phyloP scores from a whole-genome alignment of 2,888 invertebrate genomes.

The Dasysyrphus albostriatus region DNA sequence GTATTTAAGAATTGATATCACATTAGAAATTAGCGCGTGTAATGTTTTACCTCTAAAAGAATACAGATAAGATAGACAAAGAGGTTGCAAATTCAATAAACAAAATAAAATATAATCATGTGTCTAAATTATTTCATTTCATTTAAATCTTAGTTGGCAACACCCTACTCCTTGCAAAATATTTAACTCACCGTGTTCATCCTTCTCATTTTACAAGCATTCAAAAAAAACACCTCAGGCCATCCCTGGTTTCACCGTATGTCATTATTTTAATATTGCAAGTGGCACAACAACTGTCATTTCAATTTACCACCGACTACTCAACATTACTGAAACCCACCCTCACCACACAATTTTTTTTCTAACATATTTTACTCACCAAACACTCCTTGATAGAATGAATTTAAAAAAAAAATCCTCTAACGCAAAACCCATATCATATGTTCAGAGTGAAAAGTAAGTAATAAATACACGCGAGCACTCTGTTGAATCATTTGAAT shows the following conservation, averaged over 20 bases:
- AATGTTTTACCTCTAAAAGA: constrained; percentile 1
- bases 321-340: constrained; percentile 34
- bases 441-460: constrained; percentile 21
- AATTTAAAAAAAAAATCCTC: not conserved
- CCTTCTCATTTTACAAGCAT: not conserved
- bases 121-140: not conserved
- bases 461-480: constrained; percentile 28
- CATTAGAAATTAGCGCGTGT: constrained; percentile 45
- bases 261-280: constrained; percentile 25
- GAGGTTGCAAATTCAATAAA: not conserved
- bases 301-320: constrained; percentile 60
- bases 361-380: not conserved
- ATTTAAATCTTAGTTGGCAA: too few relatives aligned
- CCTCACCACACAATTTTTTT: constrained; percentile 5
- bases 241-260: constrained; percentile 38
- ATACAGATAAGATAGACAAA: constrained; percentile 58
- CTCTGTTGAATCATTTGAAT: constrained; percentile 36
- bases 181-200: too few relatives aligned
- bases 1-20: constrained; percentile 32
- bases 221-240: constrained; percentile 19
- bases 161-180: too few relatives aligned
- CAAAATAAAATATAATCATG: not conserved
- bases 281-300: constrained; percentile 58
- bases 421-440: constrained; percentile 30
- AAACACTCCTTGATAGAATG: constrained; percentile 15